Evolutionary conservation across 2,888 invertebrate species (phyloP), one percentile per base, ranked within the genome.

Genomic region (Calameuta pallipes): DNA sequence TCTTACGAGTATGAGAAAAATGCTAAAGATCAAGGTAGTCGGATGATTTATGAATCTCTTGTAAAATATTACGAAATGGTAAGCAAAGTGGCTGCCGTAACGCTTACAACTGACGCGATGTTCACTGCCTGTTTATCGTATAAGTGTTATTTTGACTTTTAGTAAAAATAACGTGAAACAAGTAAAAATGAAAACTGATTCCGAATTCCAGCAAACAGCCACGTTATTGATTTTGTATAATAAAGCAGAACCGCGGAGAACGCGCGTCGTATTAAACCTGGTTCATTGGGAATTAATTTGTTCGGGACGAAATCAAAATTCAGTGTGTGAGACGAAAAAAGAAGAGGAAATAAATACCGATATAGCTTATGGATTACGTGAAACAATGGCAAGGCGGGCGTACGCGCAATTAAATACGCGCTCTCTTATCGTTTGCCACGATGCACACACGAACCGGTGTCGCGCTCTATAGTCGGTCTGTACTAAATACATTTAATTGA

Each of bases 361-460:
- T 75, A 68, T 68, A 69, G 74, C 37, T 80, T 80, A 80, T 79
- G 80, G 81, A 79, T 79, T 82, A 79, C 78, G 80, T 79, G 79
- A 78, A 83, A 81, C 80, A 82, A 82, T 80, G 69, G 77, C 80
- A 81, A 82, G 82, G 80, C 81, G 80, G 79, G 75, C 80, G 80
- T 83, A 82, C 80, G 79, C 81, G 82, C 82, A 84, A 84, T 83
- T 81, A 83, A 83, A 71, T 33, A 81, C 77, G 80, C 71, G 12
- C 56, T 69, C 74, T 83, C 83, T 84, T 84, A 84, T 84, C 84
- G 82, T 82, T 80, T 82, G 78, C 80, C 82, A 80, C 80, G 80
- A 74, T 56, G 73, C 34, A 34, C 78, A 77, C 31, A 69, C 56
- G 56, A 56, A 34, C 71, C 31, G 31, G 34, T 33, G 71, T 15